Percentiles rank a stretch among this genome's conserved stretches.
phyloP scores from a whole-genome alignment of 2,797 vertebrate genomes.

The Falco cherrug region DNA sequence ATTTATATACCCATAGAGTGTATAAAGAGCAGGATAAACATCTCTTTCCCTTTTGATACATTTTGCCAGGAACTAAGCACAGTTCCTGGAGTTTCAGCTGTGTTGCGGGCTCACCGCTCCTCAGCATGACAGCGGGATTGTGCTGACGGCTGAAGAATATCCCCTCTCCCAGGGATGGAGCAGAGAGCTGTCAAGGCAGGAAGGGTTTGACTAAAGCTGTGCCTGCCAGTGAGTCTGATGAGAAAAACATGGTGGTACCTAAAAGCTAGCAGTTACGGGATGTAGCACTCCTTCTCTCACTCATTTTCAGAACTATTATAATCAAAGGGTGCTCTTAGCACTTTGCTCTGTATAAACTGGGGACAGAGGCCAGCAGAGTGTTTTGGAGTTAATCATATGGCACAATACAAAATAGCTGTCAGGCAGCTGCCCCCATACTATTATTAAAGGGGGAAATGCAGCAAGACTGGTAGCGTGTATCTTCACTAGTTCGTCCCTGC shows the following conservation, averaged over 20 bases:
- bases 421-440: not conserved
- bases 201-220: not conserved
- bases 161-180: not conserved
- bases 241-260: conserved; percentile 20
- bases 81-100: not conserved
- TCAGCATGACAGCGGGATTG: not conserved
- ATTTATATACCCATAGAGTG: not conserved
- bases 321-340: conserved; percentile 12
- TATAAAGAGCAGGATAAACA: not conserved
- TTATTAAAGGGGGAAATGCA: not conserved
- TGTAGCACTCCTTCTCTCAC: not conserved
- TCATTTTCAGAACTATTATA: conserved; percentile 7
- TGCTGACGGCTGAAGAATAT: not conserved
- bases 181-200: not conserved
- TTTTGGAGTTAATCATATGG: conserved; percentile 16
- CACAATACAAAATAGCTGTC: not conserved
- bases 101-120: not conserved
- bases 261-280: not conserved
- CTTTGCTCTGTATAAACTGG: not conserved
- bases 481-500: not conserved
- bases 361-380: conserved; percentile 5
- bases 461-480: not conserved
- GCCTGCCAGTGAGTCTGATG: not conserved
- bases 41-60: not conserved
- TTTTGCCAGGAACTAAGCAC: not conserved